Percentiles rank a stretch among this genome's conserved stretches.
Evolutionary conservation across 2,113 vertebrate species (phyloP).

Genomic region (Hylia prasina): DNA sequence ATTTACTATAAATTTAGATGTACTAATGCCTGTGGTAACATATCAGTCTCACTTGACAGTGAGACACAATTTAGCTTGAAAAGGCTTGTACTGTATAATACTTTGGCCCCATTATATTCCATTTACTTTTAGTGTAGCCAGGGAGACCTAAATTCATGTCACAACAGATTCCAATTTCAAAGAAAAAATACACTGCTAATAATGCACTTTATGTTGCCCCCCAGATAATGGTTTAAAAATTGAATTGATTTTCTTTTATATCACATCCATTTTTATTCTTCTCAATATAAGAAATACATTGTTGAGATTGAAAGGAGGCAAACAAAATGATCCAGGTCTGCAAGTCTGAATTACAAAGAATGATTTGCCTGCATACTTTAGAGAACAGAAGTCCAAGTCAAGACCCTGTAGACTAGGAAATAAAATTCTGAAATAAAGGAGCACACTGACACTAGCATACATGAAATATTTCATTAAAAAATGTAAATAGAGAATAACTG

Average conservation of each 20-base stretch:
- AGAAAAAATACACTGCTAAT: neutral
- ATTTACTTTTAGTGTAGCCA: constrained; percentile 1
- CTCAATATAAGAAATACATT: neutral
- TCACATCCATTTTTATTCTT: neutral
- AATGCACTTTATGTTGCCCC: neutral
- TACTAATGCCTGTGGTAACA: neutral
- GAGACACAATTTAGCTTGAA: neutral
- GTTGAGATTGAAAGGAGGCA: neutral
- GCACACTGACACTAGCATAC: fast-evolving
- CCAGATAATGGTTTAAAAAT: constrained; percentile 8
- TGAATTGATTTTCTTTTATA: neutral
- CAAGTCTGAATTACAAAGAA: neutral
- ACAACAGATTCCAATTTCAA: neutral
- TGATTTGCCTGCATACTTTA: neutral
- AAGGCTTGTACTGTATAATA: neutral
- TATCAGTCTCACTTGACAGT: neutral
- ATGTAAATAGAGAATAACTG: neutral
- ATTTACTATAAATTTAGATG: neutral
- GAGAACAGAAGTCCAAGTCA: neutral
- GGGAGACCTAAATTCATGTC: neutral
- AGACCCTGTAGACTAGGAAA: neutral
- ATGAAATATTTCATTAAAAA: neutral
- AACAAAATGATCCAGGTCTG: neutral
- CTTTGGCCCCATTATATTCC: neutral
- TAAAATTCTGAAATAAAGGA: neutral